Conservation (phyloP, 2,888 invertebrate species). For the Hoplodrina blanda region DNA sequence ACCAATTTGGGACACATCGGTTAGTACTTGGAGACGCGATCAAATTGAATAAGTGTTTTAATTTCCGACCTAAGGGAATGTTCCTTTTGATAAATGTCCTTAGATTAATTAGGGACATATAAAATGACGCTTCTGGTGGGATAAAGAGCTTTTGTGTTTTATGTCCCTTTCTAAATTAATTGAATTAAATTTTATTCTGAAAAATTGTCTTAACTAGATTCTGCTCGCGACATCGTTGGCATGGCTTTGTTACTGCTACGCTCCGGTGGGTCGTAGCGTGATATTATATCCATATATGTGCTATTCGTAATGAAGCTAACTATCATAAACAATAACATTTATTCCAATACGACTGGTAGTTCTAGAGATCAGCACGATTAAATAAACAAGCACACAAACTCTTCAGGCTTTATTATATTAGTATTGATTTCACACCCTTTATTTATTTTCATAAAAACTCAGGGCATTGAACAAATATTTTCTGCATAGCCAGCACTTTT, state of each 20-base stretch:
- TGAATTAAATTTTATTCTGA: background rate
- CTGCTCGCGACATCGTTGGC: too few relatives aligned
- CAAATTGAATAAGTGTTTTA: conserved; percentile 64
- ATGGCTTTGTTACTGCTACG: too few relatives aligned
- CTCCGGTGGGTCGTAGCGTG: too few relatives aligned
- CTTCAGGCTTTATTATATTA: too few relatives aligned
- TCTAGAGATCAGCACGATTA: too few relatives aligned
- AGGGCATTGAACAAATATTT: conserved; percentile 3
- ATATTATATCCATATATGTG: too few relatives aligned
- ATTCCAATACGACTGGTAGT: too few relatives aligned
- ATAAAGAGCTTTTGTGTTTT: background rate
- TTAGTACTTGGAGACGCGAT: conserved; percentile 41
- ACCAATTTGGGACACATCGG: conserved; percentile 57
- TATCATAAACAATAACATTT: too few relatives aligned
- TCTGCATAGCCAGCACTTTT: conserved; percentile 13
- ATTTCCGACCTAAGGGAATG: conserved; percentile 36
- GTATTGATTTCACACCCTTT: too few relatives aligned
- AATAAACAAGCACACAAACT: too few relatives aligned
- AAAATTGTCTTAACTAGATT: too few relatives aligned
- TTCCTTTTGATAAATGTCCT: conserved; percentile 28
- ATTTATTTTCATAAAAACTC: background rate
- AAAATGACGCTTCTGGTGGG: conserved; percentile 5
- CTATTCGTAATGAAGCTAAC: too few relatives aligned
- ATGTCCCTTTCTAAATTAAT: background rate
- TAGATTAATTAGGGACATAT: conserved; percentile 28